Evolutionary conservation across 2,797 vertebrate species (phyloP).

Genomic region (Lutjanus argentimaculatus): DNA sequence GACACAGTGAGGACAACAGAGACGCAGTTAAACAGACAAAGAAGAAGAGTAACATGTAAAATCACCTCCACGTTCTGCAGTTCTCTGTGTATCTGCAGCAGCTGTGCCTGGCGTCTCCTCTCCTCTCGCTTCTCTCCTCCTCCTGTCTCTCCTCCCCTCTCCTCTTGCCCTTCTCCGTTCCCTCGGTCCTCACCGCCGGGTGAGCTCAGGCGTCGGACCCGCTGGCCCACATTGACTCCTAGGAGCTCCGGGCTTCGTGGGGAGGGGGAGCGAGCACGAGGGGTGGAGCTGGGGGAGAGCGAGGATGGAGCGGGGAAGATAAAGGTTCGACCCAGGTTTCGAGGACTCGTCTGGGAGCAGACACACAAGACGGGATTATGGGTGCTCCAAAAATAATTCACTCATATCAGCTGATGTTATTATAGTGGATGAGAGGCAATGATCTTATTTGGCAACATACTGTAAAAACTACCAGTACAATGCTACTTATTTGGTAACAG

Average conservation of each 20-base stretch:
- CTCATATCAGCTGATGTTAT: background rate
- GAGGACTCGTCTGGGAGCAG: slow-evolving; percentile 64
- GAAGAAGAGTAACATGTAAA: background rate
- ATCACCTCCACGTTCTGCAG: slow-evolving; percentile 94
- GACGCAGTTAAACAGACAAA: background rate
- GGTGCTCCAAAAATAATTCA: background rate
- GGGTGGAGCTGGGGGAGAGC: slow-evolving; percentile 72
- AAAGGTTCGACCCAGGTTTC: slow-evolving; percentile 69
- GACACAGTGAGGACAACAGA: slow-evolving; percentile 3
- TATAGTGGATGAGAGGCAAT: background rate
- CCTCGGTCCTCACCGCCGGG: slow-evolving; percentile 79
- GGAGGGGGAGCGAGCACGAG: slow-evolving; percentile 81
- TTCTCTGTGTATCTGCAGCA: slow-evolving; percentile 86
- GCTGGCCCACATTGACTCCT: slow-evolving; percentile 85
- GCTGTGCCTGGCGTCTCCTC: slow-evolving; percentile 80
- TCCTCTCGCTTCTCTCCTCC: slow-evolving; percentile 73
- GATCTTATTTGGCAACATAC: background rate
- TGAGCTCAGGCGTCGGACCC: slow-evolving; percentile 84
- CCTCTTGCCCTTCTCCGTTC: slow-evolving; percentile 75
- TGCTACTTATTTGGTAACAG: background rate
- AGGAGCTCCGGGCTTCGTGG: slow-evolving; percentile 82
- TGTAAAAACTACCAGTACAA: background rate
- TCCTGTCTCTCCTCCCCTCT: slow-evolving; percentile 69
- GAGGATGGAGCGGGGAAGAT: slow-evolving; percentile 69
- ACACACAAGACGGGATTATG: slow-evolving; percentile 10